A percentile compares a stretch with the other conserved stretches of the same genome.
These are phyloP conservation scores for Melitaea athalia DNA, from an alignment of 2,888 invertebrate species.

Conservation along the genomic window DNA sequence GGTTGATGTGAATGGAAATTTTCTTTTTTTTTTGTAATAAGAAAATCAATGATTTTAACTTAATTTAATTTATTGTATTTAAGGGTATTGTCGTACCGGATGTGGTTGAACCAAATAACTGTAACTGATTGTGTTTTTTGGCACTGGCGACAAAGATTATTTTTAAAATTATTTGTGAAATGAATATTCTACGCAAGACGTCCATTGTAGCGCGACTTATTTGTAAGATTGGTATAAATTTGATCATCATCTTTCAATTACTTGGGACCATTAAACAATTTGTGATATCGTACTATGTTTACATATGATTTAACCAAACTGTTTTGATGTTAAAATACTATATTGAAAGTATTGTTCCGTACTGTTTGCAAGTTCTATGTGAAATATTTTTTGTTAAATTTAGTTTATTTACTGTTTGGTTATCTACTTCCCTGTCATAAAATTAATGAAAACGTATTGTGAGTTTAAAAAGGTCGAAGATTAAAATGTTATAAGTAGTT, in stretches of 20 bases:
- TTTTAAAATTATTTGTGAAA: slow-evolving; percentile 13
- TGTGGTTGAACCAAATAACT: slow-evolving; percentile 6
- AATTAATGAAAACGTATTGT: too few species aligned
- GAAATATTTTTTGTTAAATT: too few species aligned
- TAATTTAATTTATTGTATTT: neutral
- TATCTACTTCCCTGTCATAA: too few species aligned
- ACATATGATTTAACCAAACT: neutral
- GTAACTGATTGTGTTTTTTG: slow-evolving; percentile 8
- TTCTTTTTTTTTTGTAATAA: neutral
- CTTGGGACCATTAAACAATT: slow-evolving; percentile 7
- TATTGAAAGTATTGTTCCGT: neutral
- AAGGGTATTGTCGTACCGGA: slow-evolving; percentile 14
- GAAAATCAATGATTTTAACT: neutral
- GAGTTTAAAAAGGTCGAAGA: too few species aligned
- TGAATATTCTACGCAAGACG: slow-evolving; percentile 11
- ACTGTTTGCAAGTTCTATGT: too few species aligned
- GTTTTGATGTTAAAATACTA: neutral
- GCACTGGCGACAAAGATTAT: neutral
- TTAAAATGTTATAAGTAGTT: too few species aligned
- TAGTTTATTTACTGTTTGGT: too few species aligned
- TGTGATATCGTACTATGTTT: neutral
- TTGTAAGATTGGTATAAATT: slow-evolving; percentile 3
- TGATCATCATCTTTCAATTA: neutral
- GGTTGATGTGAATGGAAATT: neutral
- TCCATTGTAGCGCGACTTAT: slow-evolving; percentile 17